Conservation (phyloP, 1,140 invertebrate genomes). For the Drosophila suzukii region DNA sequence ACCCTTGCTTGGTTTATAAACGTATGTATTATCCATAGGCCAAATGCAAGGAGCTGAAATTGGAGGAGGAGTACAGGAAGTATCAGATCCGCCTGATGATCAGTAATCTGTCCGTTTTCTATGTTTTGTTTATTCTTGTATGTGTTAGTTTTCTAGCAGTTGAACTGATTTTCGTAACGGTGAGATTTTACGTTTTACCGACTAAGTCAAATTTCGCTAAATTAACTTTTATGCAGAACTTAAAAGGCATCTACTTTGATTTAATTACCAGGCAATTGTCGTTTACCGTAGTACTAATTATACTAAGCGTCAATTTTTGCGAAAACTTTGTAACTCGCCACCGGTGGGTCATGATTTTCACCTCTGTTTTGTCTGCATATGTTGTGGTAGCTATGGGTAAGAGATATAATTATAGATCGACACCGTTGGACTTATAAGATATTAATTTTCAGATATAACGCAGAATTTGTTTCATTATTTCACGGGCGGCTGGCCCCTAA, state of each 20-base stretch:
- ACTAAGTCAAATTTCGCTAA: background rate
- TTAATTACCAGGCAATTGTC: conserved; percentile 51
- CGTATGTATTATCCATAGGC: conserved; percentile 1
- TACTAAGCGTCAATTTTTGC: conserved; percentile 84
- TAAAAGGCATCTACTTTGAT: conserved; percentile 45
- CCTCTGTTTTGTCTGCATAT: conserved; percentile 82
- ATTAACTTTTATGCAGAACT: conserved; percentile 3
- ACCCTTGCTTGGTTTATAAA: background rate
- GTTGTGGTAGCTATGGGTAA: conserved; percentile 57
- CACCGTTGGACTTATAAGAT: background rate
- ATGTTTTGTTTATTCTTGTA: conserved; percentile 12
- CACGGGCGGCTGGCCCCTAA: conserved; percentile 66
- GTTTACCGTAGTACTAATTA: conserved; percentile 74
- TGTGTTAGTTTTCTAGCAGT: background rate
- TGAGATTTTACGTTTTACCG: background rate
- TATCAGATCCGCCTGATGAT: conserved; percentile 45
- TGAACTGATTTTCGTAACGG: conserved; percentile 2
- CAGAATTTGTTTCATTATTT: conserved; percentile 85
- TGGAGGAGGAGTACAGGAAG: conserved; percentile 34
- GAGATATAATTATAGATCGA: background rate
- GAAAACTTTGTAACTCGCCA: conserved; percentile 81
- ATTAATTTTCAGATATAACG: conserved; percentile 84
- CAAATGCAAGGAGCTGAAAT: conserved; percentile 35
- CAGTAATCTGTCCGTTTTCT: conserved; percentile 38
- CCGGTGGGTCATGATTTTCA: conserved; percentile 83